Evolutionary conservation across 2,888 invertebrate species (phyloP), one percentile per base, ranked within the genome.

Genomic region (Falcaria lacertinaria): DNA sequence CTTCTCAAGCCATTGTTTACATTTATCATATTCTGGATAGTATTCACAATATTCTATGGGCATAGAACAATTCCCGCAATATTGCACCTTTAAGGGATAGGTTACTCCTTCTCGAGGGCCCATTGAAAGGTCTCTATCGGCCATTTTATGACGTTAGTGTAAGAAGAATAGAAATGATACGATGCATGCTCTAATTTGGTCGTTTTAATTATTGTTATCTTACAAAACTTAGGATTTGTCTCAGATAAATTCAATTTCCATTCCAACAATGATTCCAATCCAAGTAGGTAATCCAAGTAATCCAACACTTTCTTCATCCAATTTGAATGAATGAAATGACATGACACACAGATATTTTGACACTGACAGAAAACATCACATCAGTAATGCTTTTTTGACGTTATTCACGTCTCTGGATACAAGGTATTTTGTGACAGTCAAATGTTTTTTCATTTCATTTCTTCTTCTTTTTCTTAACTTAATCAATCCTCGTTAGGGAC

Each of bases 1-100:
- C 68, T 95, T 95, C 81, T 98, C 97, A 53, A 99, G 85, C 99
- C 99, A 99, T 57, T 94, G 94, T 79, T 98, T 97, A 78, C 99
- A 99, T 85, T 97, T 97, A 54, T 98, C 98, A 77, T 97, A 97
- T 80, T 97, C 97, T 7, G 98, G 98, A 84, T 98, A 98, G 82
- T 96, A 98, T 90, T 99, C 98, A 82, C 99, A 99, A 79, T 98
- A 99, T 95, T 97, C 97, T 73, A 97, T 94, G n/a, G 97, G 97
- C 93, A 97, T 94, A 48, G 95, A 93, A 89, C 97, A 97, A 80
- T 97, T 97, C 36, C 98, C 98, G 81, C 98, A 98, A 81, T 98
- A 98, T 57, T 93, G 90, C 49, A 98, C 95, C 76, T 91, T 92
- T 49, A 96, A 61, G 15, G 98, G 98, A 82, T 98, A 98, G 48